Base-by-base conservation (phyloP, 35 echinoderm and acorn worm genomes). In the Heliocidaris tuberculata region DNA sequence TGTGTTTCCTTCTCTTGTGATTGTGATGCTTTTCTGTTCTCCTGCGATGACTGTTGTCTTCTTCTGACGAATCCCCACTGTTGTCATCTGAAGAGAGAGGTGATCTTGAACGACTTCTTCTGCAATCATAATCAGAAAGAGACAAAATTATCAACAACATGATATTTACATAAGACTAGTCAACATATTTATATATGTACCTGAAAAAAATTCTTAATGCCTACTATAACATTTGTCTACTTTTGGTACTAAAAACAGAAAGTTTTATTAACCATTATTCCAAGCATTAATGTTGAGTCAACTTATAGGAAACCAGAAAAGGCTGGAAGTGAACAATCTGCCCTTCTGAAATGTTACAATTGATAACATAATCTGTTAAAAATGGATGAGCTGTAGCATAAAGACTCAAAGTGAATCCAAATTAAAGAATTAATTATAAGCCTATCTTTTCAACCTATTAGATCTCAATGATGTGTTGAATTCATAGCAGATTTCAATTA, bases 51-150 rank as follows among this genome's bases (percentile, higher is more conserved):
- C n/a, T 85, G 15, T 85, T 85, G 70, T 89, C 24, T 19, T 93
- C 91, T 59, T 93, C 91, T 5, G 71, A 59, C 1, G 88, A 61
- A 29, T 56, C 60, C 17, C 47, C 94, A 48, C 94, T 95, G 59
- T 92, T 54, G 11, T 88, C 91, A 59, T 93, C 91, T n/a, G 24
- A 95, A 13, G 94, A 95, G n/a, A 92, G 52, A 60, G 94, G 88
- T 10, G 94, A 92, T 48, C 88, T 56, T 15, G 94, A 95, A 59
- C 88, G 88, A 49, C 88, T 92, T 31, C 94, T 50, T 90, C 94
- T 95, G 54, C 29, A 59, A 12, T 50, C 5, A 59, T 17, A 6
- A 59, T 59, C 21, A 93, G 30, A 54, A 13, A 92, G 30, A 93
- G 50, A 52, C 13, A 93, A 93, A 29, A 93, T 50, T 50, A 19